Evolutionary conservation across 2,797 vertebrate species (phyloP).

Genomic region (Peromyscus eremicus): DNA sequence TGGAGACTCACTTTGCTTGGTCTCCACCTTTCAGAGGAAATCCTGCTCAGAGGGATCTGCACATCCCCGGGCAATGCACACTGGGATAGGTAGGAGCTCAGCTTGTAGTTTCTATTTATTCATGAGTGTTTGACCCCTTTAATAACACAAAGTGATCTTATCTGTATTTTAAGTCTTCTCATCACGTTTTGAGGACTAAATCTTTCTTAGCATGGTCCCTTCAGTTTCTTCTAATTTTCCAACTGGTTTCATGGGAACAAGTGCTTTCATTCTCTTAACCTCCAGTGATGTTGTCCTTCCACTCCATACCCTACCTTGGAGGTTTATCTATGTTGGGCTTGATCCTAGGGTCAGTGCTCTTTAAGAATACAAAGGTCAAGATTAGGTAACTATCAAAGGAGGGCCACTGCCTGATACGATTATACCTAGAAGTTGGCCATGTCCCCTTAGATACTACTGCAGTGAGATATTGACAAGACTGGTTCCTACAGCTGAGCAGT

Average conservation of each 20-base stretch:
- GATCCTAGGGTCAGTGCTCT: neutral
- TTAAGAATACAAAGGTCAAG: neutral
- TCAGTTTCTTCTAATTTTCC: neutral
- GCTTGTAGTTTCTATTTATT: neutral
- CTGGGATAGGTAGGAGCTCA: neutral
- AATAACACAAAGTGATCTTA: too few relatives aligned
- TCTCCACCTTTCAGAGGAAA: neutral
- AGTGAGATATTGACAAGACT: neutral
- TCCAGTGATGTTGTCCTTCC: too few relatives aligned
- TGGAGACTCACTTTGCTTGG: neutral
- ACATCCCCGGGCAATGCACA: too few relatives aligned
- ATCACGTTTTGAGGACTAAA: too few relatives aligned
- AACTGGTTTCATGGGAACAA: neutral
- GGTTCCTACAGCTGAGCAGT: neutral
- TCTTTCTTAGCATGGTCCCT: neutral
- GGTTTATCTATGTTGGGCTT: neutral
- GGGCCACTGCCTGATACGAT: neutral
- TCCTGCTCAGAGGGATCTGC: neutral
- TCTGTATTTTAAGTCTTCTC: neutral
- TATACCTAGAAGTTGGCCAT: neutral
- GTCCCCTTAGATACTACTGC: neutral
- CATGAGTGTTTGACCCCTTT: neutral
- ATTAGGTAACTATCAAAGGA: neutral
- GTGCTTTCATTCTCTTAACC: neutral
- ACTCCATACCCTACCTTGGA: neutral